Conservation (phyloP, 1,140 invertebrate species). For the Leptestheria dahalacensis region DNA sequence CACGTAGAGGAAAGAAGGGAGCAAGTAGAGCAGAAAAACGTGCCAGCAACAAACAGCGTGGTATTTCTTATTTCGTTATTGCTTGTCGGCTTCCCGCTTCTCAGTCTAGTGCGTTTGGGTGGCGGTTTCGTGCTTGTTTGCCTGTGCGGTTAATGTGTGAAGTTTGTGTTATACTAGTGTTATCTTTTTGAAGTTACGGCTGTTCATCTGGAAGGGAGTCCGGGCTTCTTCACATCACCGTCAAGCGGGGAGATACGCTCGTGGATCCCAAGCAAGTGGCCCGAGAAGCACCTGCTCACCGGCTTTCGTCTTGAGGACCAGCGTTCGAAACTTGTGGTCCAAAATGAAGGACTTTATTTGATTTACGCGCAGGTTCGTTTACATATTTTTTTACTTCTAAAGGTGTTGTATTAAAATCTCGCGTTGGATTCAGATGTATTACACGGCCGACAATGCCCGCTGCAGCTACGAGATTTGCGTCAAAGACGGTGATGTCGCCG, state of each 20-base stretch:
- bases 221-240: neutral
- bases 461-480: neutral
- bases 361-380: neutral
- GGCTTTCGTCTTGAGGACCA: neutral
- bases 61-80: too few species aligned
- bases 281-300: neutral
- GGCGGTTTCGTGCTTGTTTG: too few species aligned
- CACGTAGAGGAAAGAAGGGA: neutral
- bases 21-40: too few species aligned
- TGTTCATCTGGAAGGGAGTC: neutral
- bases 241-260: neutral
- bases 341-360: neutral
- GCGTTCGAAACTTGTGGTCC: neutral
- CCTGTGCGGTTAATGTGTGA: too few species aligned
- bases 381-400: neutral
- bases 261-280: neutral
- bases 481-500: neutral
- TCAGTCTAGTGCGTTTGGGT: too few species aligned
- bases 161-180: too few species aligned
- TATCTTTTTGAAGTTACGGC: neutral
- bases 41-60: too few species aligned
- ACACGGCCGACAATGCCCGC: neutral
- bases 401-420: neutral
- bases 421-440: neutral
- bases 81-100: too few species aligned